Percentiles rank a stretch among this genome's conserved stretches.
Conservation (phyloP, 2,113 vertebrate genomes). For the Toxotes jaculatrix region DNA sequence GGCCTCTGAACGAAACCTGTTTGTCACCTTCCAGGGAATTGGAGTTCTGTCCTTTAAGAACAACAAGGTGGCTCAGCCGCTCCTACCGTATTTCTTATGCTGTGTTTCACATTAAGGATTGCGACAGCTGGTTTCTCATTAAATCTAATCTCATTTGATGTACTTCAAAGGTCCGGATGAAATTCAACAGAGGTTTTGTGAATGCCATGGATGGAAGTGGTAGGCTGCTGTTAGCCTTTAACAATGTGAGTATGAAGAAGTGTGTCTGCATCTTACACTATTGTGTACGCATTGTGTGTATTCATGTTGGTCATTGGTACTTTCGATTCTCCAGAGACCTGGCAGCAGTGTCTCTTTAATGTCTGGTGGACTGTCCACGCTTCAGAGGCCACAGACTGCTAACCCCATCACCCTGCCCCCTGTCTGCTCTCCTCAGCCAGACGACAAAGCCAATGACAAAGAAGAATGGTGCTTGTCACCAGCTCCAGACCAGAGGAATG, state of each 20-base stretch:
- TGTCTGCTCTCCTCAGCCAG: constrained; percentile 40
- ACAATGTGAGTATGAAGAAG: constrained; percentile 75
- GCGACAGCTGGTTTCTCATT: neutral
- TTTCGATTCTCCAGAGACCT: constrained; percentile 80
- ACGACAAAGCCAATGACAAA: constrained; percentile 40
- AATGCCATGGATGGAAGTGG: constrained; percentile 81
- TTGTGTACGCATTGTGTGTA: neutral
- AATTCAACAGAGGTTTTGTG: constrained; percentile 85
- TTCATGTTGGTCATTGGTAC: neutral
- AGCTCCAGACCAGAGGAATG: constrained; percentile 45
- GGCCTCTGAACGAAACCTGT: constrained; percentile 72
- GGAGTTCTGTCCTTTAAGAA: constrained; percentile 84
- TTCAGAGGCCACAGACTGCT: constrained; percentile 33
- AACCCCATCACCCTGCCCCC: constrained; percentile 47
- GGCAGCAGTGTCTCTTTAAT: constrained; percentile 79
- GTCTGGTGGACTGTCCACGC: constrained; percentile 64
- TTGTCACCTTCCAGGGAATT: constrained; percentile 83
- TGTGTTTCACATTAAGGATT: neutral
- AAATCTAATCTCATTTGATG: neutral
- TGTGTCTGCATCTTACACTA: neutral
- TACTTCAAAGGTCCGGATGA: constrained; percentile 79
- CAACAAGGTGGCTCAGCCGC: constrained; percentile 69
- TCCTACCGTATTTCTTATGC: neutral
- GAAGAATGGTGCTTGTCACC: constrained; percentile 18
- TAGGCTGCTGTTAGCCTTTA: constrained; percentile 73